phyloP scores from a whole-genome alignment of 2,888 invertebrate genomes.

The Opisthograptis luteolata region DNA sequence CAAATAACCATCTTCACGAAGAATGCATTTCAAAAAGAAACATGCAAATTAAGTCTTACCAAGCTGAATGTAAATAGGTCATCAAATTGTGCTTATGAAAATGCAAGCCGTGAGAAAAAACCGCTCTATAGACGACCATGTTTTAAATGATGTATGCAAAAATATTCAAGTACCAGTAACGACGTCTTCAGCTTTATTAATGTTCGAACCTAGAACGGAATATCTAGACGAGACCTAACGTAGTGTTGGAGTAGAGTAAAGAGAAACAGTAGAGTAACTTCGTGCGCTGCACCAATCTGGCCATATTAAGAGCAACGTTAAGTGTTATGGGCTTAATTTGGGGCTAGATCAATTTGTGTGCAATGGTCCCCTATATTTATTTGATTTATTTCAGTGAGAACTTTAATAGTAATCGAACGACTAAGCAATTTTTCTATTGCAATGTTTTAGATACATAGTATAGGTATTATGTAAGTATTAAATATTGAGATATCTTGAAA shows the following conservation, averaged over 20 bases:
- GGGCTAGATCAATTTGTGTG: too few species aligned
- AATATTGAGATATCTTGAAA: too few species aligned
- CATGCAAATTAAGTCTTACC: conserved; percentile 32
- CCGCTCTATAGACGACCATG: conserved; percentile 19
- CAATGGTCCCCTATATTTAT: too few species aligned
- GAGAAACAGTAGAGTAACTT: conserved; percentile 3
- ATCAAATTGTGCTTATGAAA: conserved; percentile 44
- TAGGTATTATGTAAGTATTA: too few species aligned
- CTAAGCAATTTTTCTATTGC: too few species aligned
- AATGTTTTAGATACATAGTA: too few species aligned
- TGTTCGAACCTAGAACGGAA: conserved; percentile 32
- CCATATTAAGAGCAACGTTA: too few species aligned
- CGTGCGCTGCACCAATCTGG: too few species aligned
- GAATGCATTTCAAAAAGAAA: conserved; percentile 32
- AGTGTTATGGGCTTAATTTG: too few species aligned
- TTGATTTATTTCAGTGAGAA: too few species aligned
- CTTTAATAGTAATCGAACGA: too few species aligned
- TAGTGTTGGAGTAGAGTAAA: too few species aligned
- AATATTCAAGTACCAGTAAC: conserved; percentile 41
- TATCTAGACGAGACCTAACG: conserved; percentile 17
- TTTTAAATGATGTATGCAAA: conserved; percentile 40
- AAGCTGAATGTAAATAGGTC: conserved; percentile 35
- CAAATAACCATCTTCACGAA: conserved; percentile 8
- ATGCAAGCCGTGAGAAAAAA: conserved; percentile 38
- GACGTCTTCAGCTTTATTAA: conserved; percentile 39